Percentiles rank a stretch among this genome's conserved stretches.
phyloP scores from a whole-genome alignment of 2,888 invertebrate genomes.

The Lysandra bellargus region DNA sequence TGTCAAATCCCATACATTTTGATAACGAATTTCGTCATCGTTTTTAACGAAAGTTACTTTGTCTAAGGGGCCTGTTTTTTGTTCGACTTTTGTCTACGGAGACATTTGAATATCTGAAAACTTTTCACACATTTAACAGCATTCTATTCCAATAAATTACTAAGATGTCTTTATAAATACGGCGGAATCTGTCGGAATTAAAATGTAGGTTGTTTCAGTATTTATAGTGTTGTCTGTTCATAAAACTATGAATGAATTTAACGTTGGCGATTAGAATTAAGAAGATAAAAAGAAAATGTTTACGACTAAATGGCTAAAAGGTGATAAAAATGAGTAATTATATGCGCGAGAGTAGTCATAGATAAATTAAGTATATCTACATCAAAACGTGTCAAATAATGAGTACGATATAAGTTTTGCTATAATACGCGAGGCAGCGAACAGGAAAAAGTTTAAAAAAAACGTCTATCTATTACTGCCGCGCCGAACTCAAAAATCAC shows the following conservation, averaged over 20 bases:
- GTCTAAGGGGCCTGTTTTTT: neutral
- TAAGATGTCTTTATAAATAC: conserved; percentile 8
- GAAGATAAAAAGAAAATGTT: neutral
- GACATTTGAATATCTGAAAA: neutral
- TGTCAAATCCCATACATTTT: too few species aligned
- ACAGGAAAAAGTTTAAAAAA: too few species aligned
- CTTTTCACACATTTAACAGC: neutral
- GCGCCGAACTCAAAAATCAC: too few species aligned
- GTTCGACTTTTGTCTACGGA: neutral
- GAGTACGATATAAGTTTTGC: too few species aligned
- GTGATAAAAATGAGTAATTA: neutral
- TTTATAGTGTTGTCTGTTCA: conserved; percentile 2
- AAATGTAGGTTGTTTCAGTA: neutral
- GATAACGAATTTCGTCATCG: too few species aligned
- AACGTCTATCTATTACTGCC: too few species aligned
- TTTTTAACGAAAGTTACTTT: too few species aligned
- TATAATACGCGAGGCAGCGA: too few species aligned
- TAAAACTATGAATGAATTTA: neutral
- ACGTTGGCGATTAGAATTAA: neutral
- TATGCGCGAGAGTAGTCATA: neutral
- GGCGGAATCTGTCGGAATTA: neutral
- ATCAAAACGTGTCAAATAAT: too few species aligned
- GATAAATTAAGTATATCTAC: too few species aligned
- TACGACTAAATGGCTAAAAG: neutral
- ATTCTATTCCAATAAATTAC: neutral